Evolutionary conservation across 2,797 vertebrate species (phyloP), one percentile per base, ranked within the genome.

Genomic region (Chaetodon trifasciatus): DNA sequence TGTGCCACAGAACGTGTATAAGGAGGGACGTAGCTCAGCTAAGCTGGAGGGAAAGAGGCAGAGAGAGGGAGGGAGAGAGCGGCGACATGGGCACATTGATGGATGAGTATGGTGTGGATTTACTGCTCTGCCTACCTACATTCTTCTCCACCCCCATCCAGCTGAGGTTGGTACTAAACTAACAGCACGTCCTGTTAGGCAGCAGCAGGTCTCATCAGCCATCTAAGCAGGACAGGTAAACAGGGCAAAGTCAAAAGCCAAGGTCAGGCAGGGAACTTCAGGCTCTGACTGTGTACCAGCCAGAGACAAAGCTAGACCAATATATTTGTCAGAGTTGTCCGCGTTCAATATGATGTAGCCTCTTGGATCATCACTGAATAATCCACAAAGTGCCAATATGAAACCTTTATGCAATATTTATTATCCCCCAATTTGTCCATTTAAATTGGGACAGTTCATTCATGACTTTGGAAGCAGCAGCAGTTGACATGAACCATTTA

Each of bases 81-180:
- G 4, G 61, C 35, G 62, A 82, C 63, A 19, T 17, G 47, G 75
- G 47, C 73, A 58, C 42, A 57, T 28, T 91, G 91, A 93, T 90
- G 76, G 84, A 93, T 90, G 82, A 74, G 79, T 42, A n/a, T 17
- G 32, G 39, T 40, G 60, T 75, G 74, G 87, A 85, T 89, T 92
- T 89, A 88, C 82, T 78, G 70, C 70, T 67, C 60, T 76, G 81
- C 42, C 74, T 84, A 58, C 80, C 79, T 79, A 76, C 53, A 21
- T 66, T 79, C 74, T 44, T 16, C 52, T 80, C 74, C 69, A 74
- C 71, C 57, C 28, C 78, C 69, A 76, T 58, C 73, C 61, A 81
- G 63, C 73, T 46, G 44, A 80, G 75, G 70, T 28, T 68, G 52
- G 65, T 49, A 23, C 76, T 74, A 57, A 71, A 82, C 70, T 67